Base-by-base conservation (phyloP, 2,113 vertebrate species). In the Neolamprologus sp. region DNA sequence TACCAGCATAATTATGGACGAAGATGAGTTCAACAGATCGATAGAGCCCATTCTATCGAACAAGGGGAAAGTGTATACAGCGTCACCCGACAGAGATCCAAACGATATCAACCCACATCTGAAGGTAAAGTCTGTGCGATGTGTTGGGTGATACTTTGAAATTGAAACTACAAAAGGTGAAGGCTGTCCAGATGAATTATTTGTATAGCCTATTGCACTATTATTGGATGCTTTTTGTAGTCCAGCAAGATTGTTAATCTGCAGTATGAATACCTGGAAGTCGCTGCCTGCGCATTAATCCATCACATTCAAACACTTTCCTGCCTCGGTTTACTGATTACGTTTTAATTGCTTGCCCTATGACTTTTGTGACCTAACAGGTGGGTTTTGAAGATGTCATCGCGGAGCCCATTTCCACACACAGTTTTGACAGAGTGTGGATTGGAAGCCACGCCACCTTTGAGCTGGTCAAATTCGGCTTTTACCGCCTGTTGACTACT, bases 361-460 rank as follows among this genome's bases (percentile, higher is more conserved):
- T 55, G 45, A 23, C 57, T 31, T 88, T 81, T 93, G 6, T 3
- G 42, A 55, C 42, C 53, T 88, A 2, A 54, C 95, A 99, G 98
- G 94, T 99, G 78, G 96, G 95, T 1, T 99, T 99, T 81, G 97
- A 98, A 16, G 98, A 99, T 23, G 96, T 99, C 90, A 97, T 99
- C 35, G 98, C 97, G 1, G 98, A 99, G 92, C 98, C 98, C 0
- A 78, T 83, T 37, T 97, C 97, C 0, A 89, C 96, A 0, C 98
- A 98, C 94, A 99, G 98, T 90, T 98, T 98, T 58, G 98, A 99
- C 95, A 96, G 88, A 49, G 97, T 99, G 5, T 99, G 98, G 98
- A 96, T 99, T 53, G 97, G 97, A 93, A 99, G 98, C 94, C 97
- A 98, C 53, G 98, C 98, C 14, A 95, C 96, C 28, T 99, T 98